Base-by-base conservation (phyloP, 2,797 vertebrate species). In the Cryptoblepharus egeriae region DNA sequence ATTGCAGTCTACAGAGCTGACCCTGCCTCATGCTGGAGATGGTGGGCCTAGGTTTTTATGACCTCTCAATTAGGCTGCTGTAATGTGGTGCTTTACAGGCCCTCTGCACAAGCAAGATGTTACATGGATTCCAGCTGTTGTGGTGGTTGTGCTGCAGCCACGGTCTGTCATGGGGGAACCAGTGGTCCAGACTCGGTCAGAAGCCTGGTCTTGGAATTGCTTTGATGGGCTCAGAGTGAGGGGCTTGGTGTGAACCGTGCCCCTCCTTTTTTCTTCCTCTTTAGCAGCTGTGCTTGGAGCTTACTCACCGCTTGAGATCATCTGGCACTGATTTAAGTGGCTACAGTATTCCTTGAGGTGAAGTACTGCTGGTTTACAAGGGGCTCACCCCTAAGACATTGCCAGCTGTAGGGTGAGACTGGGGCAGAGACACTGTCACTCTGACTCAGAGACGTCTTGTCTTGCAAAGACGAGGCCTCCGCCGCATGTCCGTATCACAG, bases 321-420 rank as follows among this genome's bases (percentile, higher is more conserved):
- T 71, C 82, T 81, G 82, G 57, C 67, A 68, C 32, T 1, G 0
- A 16, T 58, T 89, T 77, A 67, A 52, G 70, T 77, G 84, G 84
- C 26, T 35, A 0, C 26, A n/a, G 75, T 68, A 5, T 76, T 9
- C 24, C 26, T 0, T 1, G 58, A n/a, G 85, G 70, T 78, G 55
- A 42, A 70, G 80, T 1, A 0, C 75, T 75, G 67, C 45, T 52
- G 35, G 57, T 28, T 74, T 0, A 65, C 24, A 1, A 68, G 2
- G 16, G 20, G 22, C 57, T 49, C 10, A 8, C 49, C 55, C 2
- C 63, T 28, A 28, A 28, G 45, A 26, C 6, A 28, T 68, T 77
- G 35, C 28, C 73, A 0, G 28, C 57, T 30, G 0, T 0, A 0
- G 45, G 0, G 71, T 28, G 78, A 18, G 24, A 2, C 0, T 0